phyloP scores from a whole-genome alignment of 2,888 invertebrate genomes.

The Sesia apiformis region DNA sequence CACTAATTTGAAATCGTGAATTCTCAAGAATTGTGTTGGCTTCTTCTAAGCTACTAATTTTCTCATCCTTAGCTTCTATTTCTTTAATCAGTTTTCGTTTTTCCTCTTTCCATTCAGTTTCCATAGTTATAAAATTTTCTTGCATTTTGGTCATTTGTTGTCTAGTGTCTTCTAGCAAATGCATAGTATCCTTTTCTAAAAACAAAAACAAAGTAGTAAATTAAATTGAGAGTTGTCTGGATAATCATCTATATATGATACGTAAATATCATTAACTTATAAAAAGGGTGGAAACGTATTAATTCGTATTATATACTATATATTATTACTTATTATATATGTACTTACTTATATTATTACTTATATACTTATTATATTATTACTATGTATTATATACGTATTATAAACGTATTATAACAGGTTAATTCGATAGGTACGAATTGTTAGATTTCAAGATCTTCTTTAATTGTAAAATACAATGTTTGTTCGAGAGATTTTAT shows the following conservation, averaged over 20 bases:
- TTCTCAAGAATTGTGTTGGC: slow-evolving; percentile 68
- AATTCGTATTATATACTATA: too few relatives aligned
- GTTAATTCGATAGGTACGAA: too few relatives aligned
- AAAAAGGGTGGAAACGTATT: too few relatives aligned
- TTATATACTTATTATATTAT: too few relatives aligned
- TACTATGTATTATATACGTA: too few relatives aligned
- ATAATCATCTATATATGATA: background rate
- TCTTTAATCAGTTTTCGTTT: slow-evolving; percentile 71
- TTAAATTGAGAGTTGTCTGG: background rate
- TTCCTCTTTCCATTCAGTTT: slow-evolving; percentile 81
- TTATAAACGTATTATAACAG: too few relatives aligned
- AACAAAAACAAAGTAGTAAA: slow-evolving; percentile 13
- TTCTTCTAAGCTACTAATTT: slow-evolving; percentile 71
- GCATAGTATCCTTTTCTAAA: slow-evolving; percentile 79
- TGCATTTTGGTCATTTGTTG: slow-evolving; percentile 89
- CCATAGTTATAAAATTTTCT: slow-evolving; percentile 81
- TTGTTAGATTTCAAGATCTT: too few relatives aligned
- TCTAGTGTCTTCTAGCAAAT: slow-evolving; percentile 84
- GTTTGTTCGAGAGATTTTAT: too few relatives aligned
- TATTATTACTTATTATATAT: too few relatives aligned
- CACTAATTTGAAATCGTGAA: slow-evolving; percentile 63
- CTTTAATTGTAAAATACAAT: too few relatives aligned
- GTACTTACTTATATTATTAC: too few relatives aligned
- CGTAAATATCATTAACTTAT: background rate
- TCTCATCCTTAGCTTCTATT: slow-evolving; percentile 71